Conservation (phyloP, 2,888 invertebrate species). For the Pherbina coryleti region DNA sequence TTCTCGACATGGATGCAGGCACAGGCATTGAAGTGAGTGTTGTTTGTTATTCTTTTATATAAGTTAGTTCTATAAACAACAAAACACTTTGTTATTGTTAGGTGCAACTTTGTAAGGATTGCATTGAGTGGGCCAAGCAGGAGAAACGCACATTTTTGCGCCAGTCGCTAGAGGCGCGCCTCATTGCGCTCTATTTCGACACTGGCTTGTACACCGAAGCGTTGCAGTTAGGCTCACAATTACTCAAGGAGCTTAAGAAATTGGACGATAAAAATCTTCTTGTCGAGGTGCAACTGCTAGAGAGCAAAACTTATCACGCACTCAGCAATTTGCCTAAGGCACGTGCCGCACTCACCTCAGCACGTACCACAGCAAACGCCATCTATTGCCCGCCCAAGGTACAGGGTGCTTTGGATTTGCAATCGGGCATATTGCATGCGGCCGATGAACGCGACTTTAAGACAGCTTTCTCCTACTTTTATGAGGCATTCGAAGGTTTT, state of each 20-base stretch:
- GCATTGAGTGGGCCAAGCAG: slow-evolving; percentile 99
- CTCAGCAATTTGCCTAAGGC: slow-evolving; percentile 96
- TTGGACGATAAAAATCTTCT: slow-evolving; percentile 98
- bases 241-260: slow-evolving; percentile 96
- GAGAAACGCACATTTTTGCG: slow-evolving; percentile 97
- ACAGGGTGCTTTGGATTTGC: slow-evolving; percentile 96
- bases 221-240: slow-evolving; percentile 83
- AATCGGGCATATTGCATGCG: slow-evolving; percentile 98
- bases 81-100: slow-evolving; percentile 36
- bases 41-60: neutral
- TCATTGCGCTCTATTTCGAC: slow-evolving; percentile 95
- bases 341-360: slow-evolving; percentile 95
- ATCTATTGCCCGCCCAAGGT: slow-evolving; percentile 99
- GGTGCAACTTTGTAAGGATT: slow-evolving; percentile 93
- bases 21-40: slow-evolving; percentile 86
- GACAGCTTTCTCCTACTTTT: slow-evolving; percentile 99
- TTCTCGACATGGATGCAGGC: slow-evolving; percentile 95
- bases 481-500: slow-evolving; percentile 99
- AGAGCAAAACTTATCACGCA: slow-evolving; percentile 99
- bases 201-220: slow-evolving; percentile 92
- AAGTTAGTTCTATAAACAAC: neutral
- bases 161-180: slow-evolving; percentile 94
- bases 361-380: slow-evolving; percentile 99
- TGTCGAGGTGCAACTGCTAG: slow-evolving; percentile 97
- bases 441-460: slow-evolving; percentile 99